A percentile compares a stretch with the other conserved stretches of the same genome.
Evolutionary conservation across 1,140 invertebrate genomes (phyloP).

Genomic region (Saxidomus purpurata): DNA sequence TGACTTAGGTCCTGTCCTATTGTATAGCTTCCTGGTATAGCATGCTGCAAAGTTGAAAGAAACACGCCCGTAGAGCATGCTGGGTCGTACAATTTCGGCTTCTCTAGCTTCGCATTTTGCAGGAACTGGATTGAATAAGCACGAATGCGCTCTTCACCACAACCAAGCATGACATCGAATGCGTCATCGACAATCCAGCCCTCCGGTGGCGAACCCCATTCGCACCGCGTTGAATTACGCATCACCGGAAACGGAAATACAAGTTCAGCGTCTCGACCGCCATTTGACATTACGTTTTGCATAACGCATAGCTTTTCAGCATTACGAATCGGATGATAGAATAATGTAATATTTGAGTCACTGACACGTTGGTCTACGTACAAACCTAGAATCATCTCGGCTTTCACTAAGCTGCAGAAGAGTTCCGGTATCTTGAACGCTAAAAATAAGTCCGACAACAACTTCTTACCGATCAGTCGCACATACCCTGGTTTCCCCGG

Average conservation of each 20-base stretch:
- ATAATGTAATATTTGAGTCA: conserved; percentile 65
- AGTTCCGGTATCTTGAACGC: conserved; percentile 73
- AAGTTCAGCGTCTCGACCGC: conserved; percentile 60
- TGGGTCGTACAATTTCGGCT: conserved; percentile 73
- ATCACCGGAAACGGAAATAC: conserved; percentile 74
- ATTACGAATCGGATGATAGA: conserved; percentile 68
- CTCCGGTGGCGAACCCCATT: conserved; percentile 73
- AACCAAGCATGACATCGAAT: conserved; percentile 75
- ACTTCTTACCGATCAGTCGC: conserved; percentile 67
- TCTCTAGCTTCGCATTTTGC: conserved; percentile 31
- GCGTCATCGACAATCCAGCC: conserved; percentile 75
- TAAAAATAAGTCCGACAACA: conserved; percentile 71
- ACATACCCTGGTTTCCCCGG: conserved; percentile 41
- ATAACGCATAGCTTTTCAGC: conserved; percentile 72
- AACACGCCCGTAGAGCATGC: conserved; percentile 78
- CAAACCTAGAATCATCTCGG: conserved; percentile 73
- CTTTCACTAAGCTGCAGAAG: conserved; percentile 73
- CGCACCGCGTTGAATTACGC: conserved; percentile 62
- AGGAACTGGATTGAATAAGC: conserved; percentile 71
- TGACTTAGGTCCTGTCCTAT: conserved; percentile 76
- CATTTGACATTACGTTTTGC: conserved; percentile 58
- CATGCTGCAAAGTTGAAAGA: conserved; percentile 70
- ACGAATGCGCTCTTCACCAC: conserved; percentile 73
- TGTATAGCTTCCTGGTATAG: conserved; percentile 70
- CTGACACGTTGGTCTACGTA: conserved; percentile 71